A percentile compares a stretch with the other conserved stretches of the same genome.
Evolutionary conservation across 2,113 vertebrate species (phyloP).

Genomic region (Otus sunia): DNA sequence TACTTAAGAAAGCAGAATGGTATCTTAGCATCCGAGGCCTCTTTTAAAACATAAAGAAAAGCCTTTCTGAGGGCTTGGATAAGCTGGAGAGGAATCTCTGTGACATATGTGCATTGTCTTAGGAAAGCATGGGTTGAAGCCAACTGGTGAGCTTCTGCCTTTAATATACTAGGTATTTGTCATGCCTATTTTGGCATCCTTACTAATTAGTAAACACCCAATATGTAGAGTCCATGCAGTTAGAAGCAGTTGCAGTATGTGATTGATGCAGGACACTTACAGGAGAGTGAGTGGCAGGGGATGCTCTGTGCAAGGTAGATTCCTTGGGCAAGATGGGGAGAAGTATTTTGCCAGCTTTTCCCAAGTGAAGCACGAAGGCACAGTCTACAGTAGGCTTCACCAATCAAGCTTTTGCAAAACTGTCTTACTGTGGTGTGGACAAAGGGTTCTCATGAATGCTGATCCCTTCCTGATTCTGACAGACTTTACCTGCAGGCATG

Average conservation of each 20-base stretch:
- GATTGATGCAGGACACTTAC: not conserved
- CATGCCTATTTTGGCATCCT: conserved; percentile 32
- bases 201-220: conserved; percentile 12
- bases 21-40: conserved; percentile 81
- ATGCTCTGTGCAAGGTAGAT: not conserved
- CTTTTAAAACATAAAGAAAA: conserved; percentile 74
- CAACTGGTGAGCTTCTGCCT: conserved; percentile 35
- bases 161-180: conserved; percentile 20
- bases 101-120: conserved; percentile 74
- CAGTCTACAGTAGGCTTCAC: not conserved
- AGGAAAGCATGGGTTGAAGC: conserved; percentile 32
- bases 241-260: not conserved
- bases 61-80: conserved; percentile 70
- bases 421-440: not conserved
- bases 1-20: conserved; percentile 87
- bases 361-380: not conserved
- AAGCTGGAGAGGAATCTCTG: conserved; percentile 71
- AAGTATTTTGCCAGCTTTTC: not conserved
- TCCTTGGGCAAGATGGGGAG: not conserved
- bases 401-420: not conserved
- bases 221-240: not conserved
- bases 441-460: not conserved
- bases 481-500: not conserved
- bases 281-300: not conserved
- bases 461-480: not conserved